These are phyloP conservation scores for Drosophila punjabiensis DNA, from an alignment of 1,140 invertebrate species.

Conservation along the genomic window DNA sequence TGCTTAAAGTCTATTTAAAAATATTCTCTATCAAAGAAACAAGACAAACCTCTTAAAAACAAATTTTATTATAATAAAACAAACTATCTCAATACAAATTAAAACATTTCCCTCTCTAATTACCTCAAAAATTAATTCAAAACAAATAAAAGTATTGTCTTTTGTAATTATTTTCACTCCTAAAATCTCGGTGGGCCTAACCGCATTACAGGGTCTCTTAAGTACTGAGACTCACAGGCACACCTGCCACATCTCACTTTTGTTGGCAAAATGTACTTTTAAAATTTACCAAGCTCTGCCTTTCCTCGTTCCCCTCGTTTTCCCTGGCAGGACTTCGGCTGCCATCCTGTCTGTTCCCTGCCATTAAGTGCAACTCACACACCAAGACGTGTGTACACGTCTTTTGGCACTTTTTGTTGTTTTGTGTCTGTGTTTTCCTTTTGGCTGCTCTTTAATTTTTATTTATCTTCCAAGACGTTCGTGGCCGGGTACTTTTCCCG, in stretches of 20 bases:
- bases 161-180: not conserved
- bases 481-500: conserved; percentile 7
- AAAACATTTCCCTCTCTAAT: not conserved
- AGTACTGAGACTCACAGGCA: not conserved
- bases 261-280: conserved; percentile 18
- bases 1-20: not conserved
- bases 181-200: not conserved
- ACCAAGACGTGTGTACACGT: conserved; percentile 5
- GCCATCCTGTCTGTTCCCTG: conserved; percentile 10
- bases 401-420: not conserved
- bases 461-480: conserved; percentile 40
- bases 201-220: not conserved
- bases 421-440: conserved; percentile 8
- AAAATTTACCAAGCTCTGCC: not conserved
- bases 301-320: too few relatives aligned
- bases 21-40: not conserved
- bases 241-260: conserved; percentile 16
- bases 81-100: not conserved
- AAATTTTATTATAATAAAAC: not conserved
- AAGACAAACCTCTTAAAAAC: not conserved
- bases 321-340: not conserved
- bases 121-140: not conserved
- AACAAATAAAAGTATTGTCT: too few relatives aligned
- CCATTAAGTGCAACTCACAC: conserved; percentile 39
- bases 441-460: conserved; percentile 53